Base-by-base conservation (phyloP, 2,888 invertebrate genomes). In the Chesias legatella region DNA sequence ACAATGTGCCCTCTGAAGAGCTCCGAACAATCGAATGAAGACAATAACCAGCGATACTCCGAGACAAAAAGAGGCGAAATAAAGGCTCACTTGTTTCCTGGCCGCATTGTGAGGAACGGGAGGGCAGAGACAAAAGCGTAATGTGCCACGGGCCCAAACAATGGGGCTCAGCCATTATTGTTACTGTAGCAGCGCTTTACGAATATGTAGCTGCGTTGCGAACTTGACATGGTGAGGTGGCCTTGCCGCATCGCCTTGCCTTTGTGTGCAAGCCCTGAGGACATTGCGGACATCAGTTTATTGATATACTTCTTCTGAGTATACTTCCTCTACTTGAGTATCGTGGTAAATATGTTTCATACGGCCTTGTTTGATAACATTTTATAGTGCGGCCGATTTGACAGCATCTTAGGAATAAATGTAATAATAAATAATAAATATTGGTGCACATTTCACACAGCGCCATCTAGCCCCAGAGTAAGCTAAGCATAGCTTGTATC, bases 51-150 rank as follows among this genome's bases (percentile, higher is more conserved):
- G 85, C 88, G 89, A 88, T 88, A 89, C 88, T 89, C 88, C 82
- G 88, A 88, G 88, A 89, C 89, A 89, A 89, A 89, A 89, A 89
- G 88, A 86, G 84, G 85, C 88, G 86, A 88, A 89, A 88, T 88
- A 89, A 88, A 89, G 88, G 88, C 88, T 88, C 88, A 88, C 88
- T 88, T 88, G 88, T 88, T 88, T 88, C 86, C 88, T 88, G 85
- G 86, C 88, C 86, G 86, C 86, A 88, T 88, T 88, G 88, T 88
- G 83, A 86, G 84, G 83, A 82, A 79, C 84, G 82, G 80, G 83
- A 88, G 86, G 86, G 86, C 86, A 86, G 83, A 88, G 86, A 88
- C 86, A 88, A 86, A 88, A 80, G 86, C 86, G 82, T 88, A 88
- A 88, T 88, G 86, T 88, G 86, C 86, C 86, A 84, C 86, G 85